These are phyloP conservation scores for Ceyx erithaca DNA, from an alignment of 2,797 vertebrate genomes.

Conservation along the genomic window DNA sequence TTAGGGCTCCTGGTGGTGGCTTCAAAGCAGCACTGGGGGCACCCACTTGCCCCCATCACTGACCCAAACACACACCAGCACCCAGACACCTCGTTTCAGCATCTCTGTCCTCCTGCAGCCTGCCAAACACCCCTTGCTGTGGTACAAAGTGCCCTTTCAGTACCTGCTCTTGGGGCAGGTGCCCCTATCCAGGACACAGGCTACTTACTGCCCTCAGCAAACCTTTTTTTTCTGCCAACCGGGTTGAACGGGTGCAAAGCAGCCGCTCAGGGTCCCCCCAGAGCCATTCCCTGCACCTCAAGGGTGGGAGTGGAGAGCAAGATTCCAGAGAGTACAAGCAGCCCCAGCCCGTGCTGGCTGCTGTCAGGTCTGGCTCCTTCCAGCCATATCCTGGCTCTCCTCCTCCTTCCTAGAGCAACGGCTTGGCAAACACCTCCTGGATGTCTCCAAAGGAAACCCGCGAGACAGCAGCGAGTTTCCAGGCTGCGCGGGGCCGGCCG, in stretches of 20 bases:
- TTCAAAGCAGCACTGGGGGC: not conserved
- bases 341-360: not conserved
- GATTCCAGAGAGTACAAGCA: not conserved
- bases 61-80: too few species aligned
- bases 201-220: not conserved
- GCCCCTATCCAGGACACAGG: not conserved
- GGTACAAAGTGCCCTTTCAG: not conserved
- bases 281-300: not conserved
- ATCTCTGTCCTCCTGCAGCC: too few species aligned
- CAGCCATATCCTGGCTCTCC: not conserved
- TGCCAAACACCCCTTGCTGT: accelerated
- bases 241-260: accelerated
- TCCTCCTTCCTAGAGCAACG: not conserved
- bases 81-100: not conserved
- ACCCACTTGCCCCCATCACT: too few species aligned
- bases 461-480: not conserved
- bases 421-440: not conserved
- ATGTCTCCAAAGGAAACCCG: not conserved
- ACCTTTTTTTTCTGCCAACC: not conserved
- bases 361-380: not conserved
- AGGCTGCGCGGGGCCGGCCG: not conserved
- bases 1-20: accelerated
- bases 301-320: not conserved
- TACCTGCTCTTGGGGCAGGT: not conserved
- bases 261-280: accelerated